These are phyloP conservation scores for Actinernus sp. DNA, from an alignment of 92 coral and sea anemone species.

Conservation along the genomic window DNA sequence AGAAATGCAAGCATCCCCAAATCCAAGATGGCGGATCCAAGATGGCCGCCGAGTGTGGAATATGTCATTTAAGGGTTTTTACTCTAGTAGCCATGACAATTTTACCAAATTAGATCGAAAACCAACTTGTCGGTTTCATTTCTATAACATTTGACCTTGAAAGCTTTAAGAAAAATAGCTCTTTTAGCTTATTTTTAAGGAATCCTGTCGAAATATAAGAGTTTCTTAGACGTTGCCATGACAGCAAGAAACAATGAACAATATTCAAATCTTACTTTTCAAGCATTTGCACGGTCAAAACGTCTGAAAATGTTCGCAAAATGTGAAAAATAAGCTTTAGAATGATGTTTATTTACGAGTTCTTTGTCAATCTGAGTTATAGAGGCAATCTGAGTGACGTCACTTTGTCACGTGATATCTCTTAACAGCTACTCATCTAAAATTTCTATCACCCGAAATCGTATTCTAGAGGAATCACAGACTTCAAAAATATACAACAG, in stretches of 20 bases:
- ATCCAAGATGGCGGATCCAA: conserved; percentile 27
- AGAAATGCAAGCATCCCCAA: conserved; percentile 17
- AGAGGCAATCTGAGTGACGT: conserved; percentile 13
- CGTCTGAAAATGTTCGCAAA: conserved; percentile 16
- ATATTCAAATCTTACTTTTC: conserved; percentile 6
- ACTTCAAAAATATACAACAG: conserved; percentile 1
- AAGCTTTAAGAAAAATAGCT: not conserved
- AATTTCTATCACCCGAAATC: not conserved
- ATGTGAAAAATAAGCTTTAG: conserved; percentile 1
- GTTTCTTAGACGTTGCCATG: conserved; percentile 37
- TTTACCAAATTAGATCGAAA: not conserved
- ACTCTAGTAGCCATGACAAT: conserved; percentile 3
- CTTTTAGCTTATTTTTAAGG: not conserved
- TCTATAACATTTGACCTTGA: not conserved
- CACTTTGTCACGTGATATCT: conserved; percentile 38
- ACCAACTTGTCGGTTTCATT: not conserved
- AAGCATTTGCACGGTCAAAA: conserved; percentile 15
- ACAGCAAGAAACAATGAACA: conserved; percentile 11
- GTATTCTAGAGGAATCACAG: not conserved
- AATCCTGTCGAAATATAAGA: not conserved
- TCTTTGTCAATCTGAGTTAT: not conserved
- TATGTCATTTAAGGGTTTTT: conserved; percentile 1
- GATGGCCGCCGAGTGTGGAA: conserved; percentile 26
- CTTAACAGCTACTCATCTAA: conserved; percentile 5
- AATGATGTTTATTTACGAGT: conserved; percentile 10